A percentile compares a stretch with the other conserved stretches of the same genome.
phyloP scores from a whole-genome alignment of 2,113 vertebrate genomes.

The Hydrolagus affinis region DNA sequence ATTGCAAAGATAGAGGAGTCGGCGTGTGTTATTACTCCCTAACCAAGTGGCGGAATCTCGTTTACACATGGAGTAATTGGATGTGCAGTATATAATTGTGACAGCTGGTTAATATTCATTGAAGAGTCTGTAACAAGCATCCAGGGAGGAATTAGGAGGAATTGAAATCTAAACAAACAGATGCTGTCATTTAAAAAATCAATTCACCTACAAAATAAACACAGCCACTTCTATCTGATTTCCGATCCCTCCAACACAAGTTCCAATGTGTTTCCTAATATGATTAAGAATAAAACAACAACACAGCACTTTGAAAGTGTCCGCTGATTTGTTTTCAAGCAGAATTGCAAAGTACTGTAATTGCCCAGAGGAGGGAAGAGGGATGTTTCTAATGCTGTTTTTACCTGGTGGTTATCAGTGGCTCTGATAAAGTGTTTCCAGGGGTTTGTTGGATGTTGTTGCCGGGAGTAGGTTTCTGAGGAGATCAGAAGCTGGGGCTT shows the following conservation, averaged over 20 bases:
- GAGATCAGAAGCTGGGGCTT: too few relatives aligned
- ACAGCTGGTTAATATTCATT: conserved; percentile 58
- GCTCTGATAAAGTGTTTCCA: too few relatives aligned
- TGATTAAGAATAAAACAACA: conserved; percentile 39
- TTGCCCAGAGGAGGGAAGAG: neutral
- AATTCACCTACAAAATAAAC: conserved; percentile 51
- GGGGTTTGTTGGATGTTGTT: too few relatives aligned
- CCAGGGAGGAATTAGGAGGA: conserved; percentile 61
- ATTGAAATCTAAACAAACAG: conserved; percentile 60
- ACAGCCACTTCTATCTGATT: conserved; percentile 48
- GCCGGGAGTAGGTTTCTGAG: too few relatives aligned
- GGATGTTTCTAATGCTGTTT: neutral
- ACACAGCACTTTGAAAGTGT: conserved; percentile 10
- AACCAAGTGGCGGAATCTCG: conserved; percentile 43
- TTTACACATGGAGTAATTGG: conserved; percentile 58
- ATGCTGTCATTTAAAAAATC: conserved; percentile 59
- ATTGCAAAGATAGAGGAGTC: conserved; percentile 39
- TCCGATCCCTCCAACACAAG: conserved; percentile 41
- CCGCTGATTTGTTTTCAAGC: conserved; percentile 4
- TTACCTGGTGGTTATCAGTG: too few relatives aligned
- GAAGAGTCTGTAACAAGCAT: conserved; percentile 42
- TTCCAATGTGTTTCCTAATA: conserved; percentile 47
- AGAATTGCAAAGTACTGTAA: conserved; percentile 12
- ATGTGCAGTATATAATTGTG: conserved; percentile 47
- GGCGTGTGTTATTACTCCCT: conserved; percentile 44